phyloP scores from a whole-genome alignment of 2,113 vertebrate species.

The Casuarius casuarius region DNA sequence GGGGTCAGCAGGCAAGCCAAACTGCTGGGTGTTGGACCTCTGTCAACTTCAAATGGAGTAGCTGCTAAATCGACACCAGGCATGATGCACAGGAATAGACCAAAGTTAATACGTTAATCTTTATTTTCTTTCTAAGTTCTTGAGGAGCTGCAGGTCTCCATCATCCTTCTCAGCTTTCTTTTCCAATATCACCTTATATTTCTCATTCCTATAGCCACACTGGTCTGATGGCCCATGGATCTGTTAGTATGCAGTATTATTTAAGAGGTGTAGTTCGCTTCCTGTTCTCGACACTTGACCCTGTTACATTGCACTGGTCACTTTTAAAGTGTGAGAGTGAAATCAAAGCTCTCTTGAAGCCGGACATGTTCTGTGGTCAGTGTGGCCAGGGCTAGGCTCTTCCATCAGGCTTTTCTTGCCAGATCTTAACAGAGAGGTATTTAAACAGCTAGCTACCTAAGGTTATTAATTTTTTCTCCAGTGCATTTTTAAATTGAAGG shows the following conservation, averaged over 20 bases:
- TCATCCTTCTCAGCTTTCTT: not conserved
- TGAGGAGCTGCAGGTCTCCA: not conserved
- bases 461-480: not conserved
- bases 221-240: not conserved
- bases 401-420: not conserved
- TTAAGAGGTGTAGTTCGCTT: not conserved
- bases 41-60: not conserved
- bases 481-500: not conserved
- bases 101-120: not conserved
- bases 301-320: no score
- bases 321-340: not conserved
- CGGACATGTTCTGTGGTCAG: not conserved
- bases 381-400: not conserved
- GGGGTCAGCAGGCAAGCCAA: not conserved
- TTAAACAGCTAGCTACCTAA: not conserved
- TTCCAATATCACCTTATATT: not conserved
- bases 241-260: not conserved
- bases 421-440: not conserved
- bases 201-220: not conserved
- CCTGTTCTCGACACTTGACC: not conserved
- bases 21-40: fast-evolving
- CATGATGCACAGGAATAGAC: not conserved
- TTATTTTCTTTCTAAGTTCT: not conserved
- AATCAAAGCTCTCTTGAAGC: not conserved
- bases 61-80: not conserved